phyloP scores from a whole-genome alignment of 53 echinoderm and acorn worm genomes.

The Crossaster papposus region DNA sequence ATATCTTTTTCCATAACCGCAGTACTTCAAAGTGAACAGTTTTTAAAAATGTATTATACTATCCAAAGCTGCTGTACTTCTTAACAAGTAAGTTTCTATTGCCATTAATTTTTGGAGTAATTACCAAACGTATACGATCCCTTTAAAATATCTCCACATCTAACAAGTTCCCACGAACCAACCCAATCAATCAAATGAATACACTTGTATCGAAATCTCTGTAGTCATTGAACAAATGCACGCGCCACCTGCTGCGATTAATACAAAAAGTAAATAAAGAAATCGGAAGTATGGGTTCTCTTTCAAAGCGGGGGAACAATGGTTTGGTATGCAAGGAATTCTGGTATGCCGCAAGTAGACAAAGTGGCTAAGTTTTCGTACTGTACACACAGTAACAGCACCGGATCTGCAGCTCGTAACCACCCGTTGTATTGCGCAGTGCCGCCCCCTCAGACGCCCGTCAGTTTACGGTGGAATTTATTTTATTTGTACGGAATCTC shows the following conservation, averaged over 20 bases:
- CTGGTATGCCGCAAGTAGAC: background rate
- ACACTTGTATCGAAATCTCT: background rate
- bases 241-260: background rate
- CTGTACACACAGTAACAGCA: too few species aligned
- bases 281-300: conserved; percentile 8
- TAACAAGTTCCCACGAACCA: too few species aligned
- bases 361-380: background rate
- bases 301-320: background rate
- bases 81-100: too few species aligned
- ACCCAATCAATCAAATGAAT: too few species aligned
- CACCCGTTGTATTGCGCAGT: background rate
- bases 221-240: background rate
- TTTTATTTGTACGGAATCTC: background rate
- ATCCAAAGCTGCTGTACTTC: too few species aligned
- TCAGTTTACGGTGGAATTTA: background rate
- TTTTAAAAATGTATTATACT: too few species aligned
- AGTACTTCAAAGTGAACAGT: too few species aligned
- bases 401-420: too few species aligned
- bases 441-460: background rate
- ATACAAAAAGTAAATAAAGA: background rate
- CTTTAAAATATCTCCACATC: too few species aligned
- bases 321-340: background rate
- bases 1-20: too few species aligned
- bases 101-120: too few species aligned
- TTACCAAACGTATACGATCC: too few species aligned